phyloP scores from a whole-genome alignment of 2,888 invertebrate genomes.

The Phlogophora meticulosa region DNA sequence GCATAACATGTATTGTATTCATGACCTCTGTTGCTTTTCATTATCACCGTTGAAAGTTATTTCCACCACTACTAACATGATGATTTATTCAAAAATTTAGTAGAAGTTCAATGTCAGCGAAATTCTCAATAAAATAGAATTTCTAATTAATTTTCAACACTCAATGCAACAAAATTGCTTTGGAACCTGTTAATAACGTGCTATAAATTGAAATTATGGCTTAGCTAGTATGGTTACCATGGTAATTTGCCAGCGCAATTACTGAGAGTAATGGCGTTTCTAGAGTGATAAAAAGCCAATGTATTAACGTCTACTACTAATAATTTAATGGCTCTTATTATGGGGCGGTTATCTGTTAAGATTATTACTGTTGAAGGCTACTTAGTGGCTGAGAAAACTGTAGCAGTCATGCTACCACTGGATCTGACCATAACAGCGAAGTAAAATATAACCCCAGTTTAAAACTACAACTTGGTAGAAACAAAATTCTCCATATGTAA shows the following conservation, averaged over 20 bases:
- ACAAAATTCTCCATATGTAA: background rate
- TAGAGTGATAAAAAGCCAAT: conserved; percentile 54
- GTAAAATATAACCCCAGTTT: background rate
- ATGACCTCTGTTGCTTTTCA: conserved; percentile 6
- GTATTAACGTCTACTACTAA: conserved; percentile 47
- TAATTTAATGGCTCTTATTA: conserved; percentile 55
- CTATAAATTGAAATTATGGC: conserved; percentile 45
- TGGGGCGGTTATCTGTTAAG: conserved; percentile 42
- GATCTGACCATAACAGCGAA: conserved; percentile 13
- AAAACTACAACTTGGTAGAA: background rate
- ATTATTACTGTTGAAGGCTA: conserved; percentile 46
- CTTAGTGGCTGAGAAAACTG: conserved; percentile 37
- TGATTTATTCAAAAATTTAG: background rate
- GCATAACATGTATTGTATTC: conserved; percentile 21
- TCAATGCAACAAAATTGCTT: conserved; percentile 17
- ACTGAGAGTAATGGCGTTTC: conserved; percentile 58
- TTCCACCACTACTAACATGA: background rate
- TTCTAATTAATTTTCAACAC: conserved; percentile 26
- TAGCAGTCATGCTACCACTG: conserved; percentile 21
- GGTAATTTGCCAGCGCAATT: conserved; percentile 53
- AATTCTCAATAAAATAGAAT: background rate
- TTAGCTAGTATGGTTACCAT: conserved; percentile 39
- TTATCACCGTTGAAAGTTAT: conserved; percentile 2
- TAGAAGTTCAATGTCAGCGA: background rate
- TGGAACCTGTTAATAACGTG: conserved; percentile 32